Evolutionary conservation across 2,888 invertebrate genomes (phyloP).

Genomic region (Ditylenchus weischeri): DNA sequence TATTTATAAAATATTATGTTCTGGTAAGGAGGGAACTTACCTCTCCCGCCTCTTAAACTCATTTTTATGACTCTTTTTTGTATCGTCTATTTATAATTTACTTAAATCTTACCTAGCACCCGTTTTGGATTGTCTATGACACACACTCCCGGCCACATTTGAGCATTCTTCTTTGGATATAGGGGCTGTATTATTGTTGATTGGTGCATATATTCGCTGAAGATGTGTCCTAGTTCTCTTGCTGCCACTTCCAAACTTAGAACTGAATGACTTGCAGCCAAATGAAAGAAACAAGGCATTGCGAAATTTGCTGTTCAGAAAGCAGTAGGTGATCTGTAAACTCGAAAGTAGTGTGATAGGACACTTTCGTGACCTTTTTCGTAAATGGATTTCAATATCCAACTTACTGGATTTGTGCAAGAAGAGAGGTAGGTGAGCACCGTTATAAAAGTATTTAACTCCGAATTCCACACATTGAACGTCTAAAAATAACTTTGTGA

Average conservation of each 20-base stretch:
- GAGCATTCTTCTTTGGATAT: neutral
- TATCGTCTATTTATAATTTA: too few relatives aligned
- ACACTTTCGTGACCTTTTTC: constrained; percentile 59
- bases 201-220: constrained; percentile 42
- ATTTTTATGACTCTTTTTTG: too few relatives aligned
- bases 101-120: neutral
- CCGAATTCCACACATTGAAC: constrained; percentile 51
- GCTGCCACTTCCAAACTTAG: neutral
- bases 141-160: neutral
- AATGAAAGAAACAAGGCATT: constrained; percentile 77
- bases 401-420: constrained; percentile 67
- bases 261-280: constrained; percentile 62
- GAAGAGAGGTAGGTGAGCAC: constrained; percentile 54
- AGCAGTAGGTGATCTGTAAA: constrained; percentile 62
- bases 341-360: neutral
- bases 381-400: too few relatives aligned
- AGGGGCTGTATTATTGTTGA: neutral
- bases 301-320: constrained; percentile 83
- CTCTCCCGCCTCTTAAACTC: too few relatives aligned
- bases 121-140: constrained; percentile 1
- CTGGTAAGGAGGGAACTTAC: too few relatives aligned
- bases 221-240: constrained; percentile 47
- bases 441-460: constrained; percentile 55
- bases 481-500: constrained; percentile 28
- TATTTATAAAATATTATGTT: too few relatives aligned